phyloP scores from a whole-genome alignment of 2,888 invertebrate genomes.

The Flexamia atlantica region DNA sequence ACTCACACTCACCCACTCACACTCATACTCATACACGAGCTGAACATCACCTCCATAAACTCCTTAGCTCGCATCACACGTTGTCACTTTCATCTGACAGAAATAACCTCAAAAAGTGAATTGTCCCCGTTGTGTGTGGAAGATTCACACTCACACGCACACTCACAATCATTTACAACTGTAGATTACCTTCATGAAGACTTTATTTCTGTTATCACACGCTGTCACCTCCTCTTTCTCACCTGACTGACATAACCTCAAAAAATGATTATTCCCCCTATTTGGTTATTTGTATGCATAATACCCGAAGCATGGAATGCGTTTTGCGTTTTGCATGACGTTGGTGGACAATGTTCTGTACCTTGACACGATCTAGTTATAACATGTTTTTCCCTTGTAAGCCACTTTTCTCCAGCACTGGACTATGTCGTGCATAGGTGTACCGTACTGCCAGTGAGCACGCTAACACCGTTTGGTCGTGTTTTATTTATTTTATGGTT shows the following conservation, averaged over 20 bases:
- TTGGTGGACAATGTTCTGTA: neutral
- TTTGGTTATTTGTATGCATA: neutral
- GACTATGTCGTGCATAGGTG: neutral
- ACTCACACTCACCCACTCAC: conserved; percentile 8
- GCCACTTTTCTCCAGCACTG: no score
- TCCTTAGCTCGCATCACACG: neutral
- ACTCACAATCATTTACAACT: no score
- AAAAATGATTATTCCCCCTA: neutral
- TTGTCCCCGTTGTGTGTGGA: no score
- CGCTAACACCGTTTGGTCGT: neutral
- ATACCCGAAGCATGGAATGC: no score
- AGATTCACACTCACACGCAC: no score
- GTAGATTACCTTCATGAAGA: no score
- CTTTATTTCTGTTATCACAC: neutral
- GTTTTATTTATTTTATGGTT: neutral
- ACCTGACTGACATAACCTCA: conserved; percentile 24
- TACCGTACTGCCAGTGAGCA: neutral
- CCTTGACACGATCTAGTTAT: no score
- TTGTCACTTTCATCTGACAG: neutral
- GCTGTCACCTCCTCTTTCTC: neutral
- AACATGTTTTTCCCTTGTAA: no score
- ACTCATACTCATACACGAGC: neutral
- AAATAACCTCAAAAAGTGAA: conserved; percentile 15
- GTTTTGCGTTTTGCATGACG: neutral
- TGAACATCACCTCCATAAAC: neutral